A percentile compares a stretch with the other conserved stretches of the same genome.
These are phyloP conservation scores for Procavia capensis DNA, from an alignment of 2,113 vertebrate species.

Conservation along the genomic window DNA sequence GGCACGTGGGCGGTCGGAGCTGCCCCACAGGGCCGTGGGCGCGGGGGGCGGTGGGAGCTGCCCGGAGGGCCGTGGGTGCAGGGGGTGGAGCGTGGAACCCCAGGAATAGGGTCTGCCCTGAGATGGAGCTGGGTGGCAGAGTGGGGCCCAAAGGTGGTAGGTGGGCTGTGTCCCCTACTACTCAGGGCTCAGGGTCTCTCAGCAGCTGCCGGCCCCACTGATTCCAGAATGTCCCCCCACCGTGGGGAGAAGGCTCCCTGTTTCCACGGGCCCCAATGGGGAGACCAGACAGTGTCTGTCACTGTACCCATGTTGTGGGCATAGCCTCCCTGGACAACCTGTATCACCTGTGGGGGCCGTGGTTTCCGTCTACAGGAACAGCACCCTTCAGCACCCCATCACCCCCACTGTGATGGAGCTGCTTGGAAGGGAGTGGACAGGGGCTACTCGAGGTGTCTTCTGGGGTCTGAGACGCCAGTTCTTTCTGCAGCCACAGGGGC, in stretches of 20 bases:
- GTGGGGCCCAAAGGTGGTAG: no score
- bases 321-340: neutral
- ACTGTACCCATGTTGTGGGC: neutral
- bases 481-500: neutral
- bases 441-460: neutral
- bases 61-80: no score
- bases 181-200: rapidly evolving
- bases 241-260: rapidly evolving
- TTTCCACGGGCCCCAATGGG: neutral
- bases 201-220: neutral
- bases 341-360: neutral
- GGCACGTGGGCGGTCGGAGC: no score
- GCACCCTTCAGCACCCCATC: neutral
- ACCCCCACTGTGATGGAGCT: neutral
- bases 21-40: no score
- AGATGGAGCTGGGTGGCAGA: neutral
- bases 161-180: rapidly evolving
- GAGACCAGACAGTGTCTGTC: neutral
- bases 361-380: neutral
- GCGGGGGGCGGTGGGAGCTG: no score
- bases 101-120: rapidly evolving
- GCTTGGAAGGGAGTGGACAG: no score
- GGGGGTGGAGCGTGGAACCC: no score
- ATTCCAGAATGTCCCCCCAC: rapidly evolving
- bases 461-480: neutral